phyloP scores from a whole-genome alignment of 2,888 invertebrate species.

The Nemapogon koenigi region DNA sequence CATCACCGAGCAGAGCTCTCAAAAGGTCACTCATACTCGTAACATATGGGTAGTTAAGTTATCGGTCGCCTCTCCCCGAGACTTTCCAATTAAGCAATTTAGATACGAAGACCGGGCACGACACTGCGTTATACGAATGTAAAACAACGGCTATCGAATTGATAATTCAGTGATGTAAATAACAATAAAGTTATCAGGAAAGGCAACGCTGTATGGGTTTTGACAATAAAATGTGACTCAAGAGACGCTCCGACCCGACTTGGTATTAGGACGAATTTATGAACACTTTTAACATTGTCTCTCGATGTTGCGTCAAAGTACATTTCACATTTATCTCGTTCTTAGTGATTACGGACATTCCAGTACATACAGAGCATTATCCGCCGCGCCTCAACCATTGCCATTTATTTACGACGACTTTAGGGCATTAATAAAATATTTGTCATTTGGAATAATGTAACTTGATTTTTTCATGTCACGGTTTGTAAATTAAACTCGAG shows the following conservation, averaged over 20 bases:
- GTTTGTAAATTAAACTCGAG: constrained; percentile 4
- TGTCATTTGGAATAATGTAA: too few species aligned
- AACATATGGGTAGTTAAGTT: constrained; percentile 9
- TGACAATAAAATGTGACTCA: constrained; percentile 61
- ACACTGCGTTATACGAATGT: constrained; percentile 54
- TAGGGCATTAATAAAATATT: constrained; percentile 1
- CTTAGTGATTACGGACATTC: not conserved
- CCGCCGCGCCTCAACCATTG: constrained; percentile 1
- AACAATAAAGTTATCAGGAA: constrained; percentile 61
- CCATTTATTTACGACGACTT: not conserved
- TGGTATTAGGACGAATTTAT: constrained; percentile 43
- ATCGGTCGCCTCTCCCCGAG: constrained; percentile 26
- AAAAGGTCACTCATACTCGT: constrained; percentile 9
- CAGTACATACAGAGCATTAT: too few species aligned
- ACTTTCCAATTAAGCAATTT: constrained; percentile 64
- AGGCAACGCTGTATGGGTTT: constrained; percentile 51
- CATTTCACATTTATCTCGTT: not conserved
- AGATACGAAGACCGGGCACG: constrained; percentile 45
- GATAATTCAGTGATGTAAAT: constrained; percentile 60
- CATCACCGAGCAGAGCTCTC: not conserved
- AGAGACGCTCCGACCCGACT: constrained; percentile 1
- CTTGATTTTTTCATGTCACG: constrained; percentile 1
- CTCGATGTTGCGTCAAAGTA: constrained; percentile 1
- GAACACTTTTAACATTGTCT: constrained; percentile 2
- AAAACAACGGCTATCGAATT: constrained; percentile 57